phyloP scores from a whole-genome alignment of 2,888 invertebrate genomes.

The Tiliacea citrago region DNA sequence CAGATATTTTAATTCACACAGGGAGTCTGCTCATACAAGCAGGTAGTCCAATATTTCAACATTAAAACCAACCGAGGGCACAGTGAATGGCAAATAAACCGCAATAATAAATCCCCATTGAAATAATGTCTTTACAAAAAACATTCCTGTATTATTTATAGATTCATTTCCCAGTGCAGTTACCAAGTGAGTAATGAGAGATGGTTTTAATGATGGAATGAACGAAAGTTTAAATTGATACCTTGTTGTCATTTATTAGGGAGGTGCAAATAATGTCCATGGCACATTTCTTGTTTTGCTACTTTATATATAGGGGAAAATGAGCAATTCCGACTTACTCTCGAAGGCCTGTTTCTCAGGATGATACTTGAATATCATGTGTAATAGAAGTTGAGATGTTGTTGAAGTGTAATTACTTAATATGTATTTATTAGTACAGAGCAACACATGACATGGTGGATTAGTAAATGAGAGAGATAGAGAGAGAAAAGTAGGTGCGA shows the following conservation, averaged over 20 bases:
- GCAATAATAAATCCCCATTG: constrained; percentile 12
- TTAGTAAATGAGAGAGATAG: too few species aligned
- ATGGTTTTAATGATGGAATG: neutral
- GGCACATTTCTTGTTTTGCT: neutral
- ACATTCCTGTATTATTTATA: neutral
- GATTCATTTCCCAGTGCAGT: neutral
- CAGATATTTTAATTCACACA: neutral
- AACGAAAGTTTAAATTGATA: neutral
- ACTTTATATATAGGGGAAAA: too few species aligned
- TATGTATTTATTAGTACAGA: too few species aligned
- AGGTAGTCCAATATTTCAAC: neutral
- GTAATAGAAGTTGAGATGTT: too few species aligned
- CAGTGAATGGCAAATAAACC: neutral
- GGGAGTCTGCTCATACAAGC: neutral
- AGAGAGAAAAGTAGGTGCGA: too few species aligned
- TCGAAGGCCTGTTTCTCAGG: too few species aligned
- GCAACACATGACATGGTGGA: too few species aligned
- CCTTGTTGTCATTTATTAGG: neutral
- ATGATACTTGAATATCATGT: neutral
- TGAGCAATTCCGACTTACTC: neutral
- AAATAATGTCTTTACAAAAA: constrained; percentile 10
- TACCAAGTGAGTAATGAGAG: neutral
- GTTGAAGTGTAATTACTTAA: too few species aligned
- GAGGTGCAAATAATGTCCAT: neutral
- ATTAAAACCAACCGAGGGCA: neutral